Evolutionary conservation across 2,888 invertebrate genomes (phyloP).

Genomic region (Galerucella calmariensis): DNA sequence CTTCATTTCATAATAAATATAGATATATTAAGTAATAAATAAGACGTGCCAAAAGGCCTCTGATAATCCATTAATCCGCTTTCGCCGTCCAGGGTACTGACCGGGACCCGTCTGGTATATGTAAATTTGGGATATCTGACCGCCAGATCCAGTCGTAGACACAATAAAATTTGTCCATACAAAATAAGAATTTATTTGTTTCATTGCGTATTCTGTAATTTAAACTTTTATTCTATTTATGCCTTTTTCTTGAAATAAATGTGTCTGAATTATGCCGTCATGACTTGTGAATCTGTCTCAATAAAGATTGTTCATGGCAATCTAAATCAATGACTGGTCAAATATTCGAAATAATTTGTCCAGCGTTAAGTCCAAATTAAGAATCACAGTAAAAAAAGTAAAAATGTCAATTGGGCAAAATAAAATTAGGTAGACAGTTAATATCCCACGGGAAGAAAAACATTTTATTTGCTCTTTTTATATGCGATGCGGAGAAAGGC

Average conservation of each 20-base stretch:
- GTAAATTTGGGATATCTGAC: too few species aligned
- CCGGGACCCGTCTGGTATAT: too few species aligned
- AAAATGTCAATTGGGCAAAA: constrained; percentile 32
- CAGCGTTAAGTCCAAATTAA: constrained; percentile 14
- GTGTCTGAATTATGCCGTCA: not conserved
- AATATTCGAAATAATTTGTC: constrained; percentile 19
- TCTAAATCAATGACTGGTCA: constrained; percentile 21
- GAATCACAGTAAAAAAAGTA: constrained; percentile 12
- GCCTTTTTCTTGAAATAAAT: not conserved
- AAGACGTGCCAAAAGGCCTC: too few species aligned
- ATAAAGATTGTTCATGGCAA: constrained; percentile 17
- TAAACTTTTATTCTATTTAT: not conserved
- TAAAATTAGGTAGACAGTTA: constrained; percentile 34
- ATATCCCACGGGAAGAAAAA: constrained; percentile 40
- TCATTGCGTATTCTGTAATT: not conserved
- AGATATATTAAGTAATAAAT: too few species aligned
- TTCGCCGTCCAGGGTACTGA: too few species aligned
- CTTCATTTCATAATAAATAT: too few species aligned
- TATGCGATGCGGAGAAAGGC: constrained; percentile 25
- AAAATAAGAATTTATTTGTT: not conserved
- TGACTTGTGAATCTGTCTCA: constrained; percentile 5
- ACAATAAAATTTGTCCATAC: too few species aligned
- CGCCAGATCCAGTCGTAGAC: too few species aligned
- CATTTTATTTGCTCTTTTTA: constrained; percentile 30
- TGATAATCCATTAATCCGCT: too few species aligned